Evolutionary conservation across 2,888 invertebrate species (phyloP).

Genomic region (Linnaemya tessellans): DNA sequence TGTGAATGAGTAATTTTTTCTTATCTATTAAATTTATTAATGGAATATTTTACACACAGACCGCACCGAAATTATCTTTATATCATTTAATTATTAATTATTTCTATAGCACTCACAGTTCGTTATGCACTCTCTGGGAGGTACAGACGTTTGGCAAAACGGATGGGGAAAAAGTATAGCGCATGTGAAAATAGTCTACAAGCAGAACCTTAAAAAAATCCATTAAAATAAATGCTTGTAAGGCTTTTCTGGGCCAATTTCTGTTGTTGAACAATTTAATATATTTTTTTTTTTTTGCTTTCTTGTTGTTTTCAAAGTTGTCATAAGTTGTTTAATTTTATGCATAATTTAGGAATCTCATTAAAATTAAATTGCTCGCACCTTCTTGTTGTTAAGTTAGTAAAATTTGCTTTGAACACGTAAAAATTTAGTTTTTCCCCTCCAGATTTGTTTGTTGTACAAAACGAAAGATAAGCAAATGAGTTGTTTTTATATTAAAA

Average conservation of each 20-base stretch:
- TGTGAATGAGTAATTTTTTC: not conserved
- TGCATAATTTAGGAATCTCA: constrained; percentile 13
- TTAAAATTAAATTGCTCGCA: constrained; percentile 18
- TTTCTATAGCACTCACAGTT: not conserved
- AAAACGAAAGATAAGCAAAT: constrained; percentile 17
- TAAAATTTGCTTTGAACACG: constrained; percentile 3
- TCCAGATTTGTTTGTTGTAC: not conserved
- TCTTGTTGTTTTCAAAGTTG: not conserved
- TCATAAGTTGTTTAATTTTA: constrained; percentile 30
- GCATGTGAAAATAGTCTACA: not conserved
- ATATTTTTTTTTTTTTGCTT: not conserved
- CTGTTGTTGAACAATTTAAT: constrained; percentile 6
- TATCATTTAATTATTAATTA: not conserved
- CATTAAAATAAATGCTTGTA: not conserved
- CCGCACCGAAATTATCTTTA: not conserved
- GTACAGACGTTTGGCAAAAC: too few relatives aligned
- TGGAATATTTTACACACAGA: not conserved
- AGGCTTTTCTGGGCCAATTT: not conserved
- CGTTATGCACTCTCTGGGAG: too few relatives aligned
- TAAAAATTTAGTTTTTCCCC: constrained; percentile 7
- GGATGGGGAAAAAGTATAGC: too few relatives aligned
- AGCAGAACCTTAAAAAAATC: not conserved
- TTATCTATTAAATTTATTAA: not conserved
- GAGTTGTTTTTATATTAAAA: not conserved
- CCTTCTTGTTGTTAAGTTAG: constrained; percentile 3